Conservation (phyloP, 2,888 invertebrate species). For the Drosophila buzzatii region DNA sequence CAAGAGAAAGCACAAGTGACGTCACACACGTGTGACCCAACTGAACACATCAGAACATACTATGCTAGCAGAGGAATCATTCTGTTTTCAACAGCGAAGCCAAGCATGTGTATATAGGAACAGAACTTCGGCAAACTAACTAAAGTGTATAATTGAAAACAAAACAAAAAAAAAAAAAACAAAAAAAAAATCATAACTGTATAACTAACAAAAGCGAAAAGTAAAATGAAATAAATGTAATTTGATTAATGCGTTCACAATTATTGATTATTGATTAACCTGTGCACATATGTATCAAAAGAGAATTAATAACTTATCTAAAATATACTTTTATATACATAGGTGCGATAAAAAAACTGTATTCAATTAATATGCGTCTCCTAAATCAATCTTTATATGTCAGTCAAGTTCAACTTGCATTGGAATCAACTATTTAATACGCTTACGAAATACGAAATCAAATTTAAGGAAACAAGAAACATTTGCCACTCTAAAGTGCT, state of each 20-base stretch:
- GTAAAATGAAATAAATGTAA: no score
- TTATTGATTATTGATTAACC: not conserved
- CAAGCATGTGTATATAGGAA: slow-evolving; percentile 16
- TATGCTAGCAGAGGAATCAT: slow-evolving; percentile 27
- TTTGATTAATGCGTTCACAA: not conserved
- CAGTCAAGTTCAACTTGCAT: no score
- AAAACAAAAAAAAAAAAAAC: not conserved
- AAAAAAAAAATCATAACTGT: not conserved
- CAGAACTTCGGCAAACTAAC: not conserved
- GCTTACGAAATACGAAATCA: no score
- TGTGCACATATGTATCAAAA: not conserved
- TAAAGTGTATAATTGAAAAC: not conserved
- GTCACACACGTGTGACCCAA: slow-evolving; percentile 8
- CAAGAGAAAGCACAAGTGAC: not conserved
- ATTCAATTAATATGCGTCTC: not conserved
- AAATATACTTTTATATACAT: no score
- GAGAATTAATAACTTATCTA: no score
- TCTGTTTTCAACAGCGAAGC: slow-evolving; percentile 38
- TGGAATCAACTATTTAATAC: no score
- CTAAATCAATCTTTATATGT: no score
- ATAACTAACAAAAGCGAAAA: not conserved
- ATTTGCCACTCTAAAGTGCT: no score
- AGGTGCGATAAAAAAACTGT: not conserved
- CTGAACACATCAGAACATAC: not conserved
- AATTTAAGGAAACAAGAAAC: no score